A percentile compares a stretch with the other conserved stretches of the same genome.
Evolutionary conservation across 2,113 vertebrate species (phyloP).

Genomic region (Plotosus lineatus): DNA sequence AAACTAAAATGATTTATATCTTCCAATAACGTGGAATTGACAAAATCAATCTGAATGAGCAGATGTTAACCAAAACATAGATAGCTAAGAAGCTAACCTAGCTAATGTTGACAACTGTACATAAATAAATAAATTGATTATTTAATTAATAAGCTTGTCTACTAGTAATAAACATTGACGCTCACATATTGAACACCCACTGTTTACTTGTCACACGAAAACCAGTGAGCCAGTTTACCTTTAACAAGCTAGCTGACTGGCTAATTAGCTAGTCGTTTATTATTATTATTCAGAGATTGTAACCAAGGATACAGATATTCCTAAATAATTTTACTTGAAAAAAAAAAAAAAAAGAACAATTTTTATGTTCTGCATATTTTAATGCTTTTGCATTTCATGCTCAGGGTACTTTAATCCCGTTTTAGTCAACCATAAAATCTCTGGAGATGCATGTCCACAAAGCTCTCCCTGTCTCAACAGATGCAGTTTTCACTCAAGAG

Average conservation of each 20-base stretch:
- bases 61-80: neutral
- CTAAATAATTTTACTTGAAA: neutral
- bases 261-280: neutral
- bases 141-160: neutral
- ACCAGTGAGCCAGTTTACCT: neutral
- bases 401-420: constrained; percentile 1
- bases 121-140: too few species aligned
- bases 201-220: neutral
- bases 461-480: constrained; percentile 6
- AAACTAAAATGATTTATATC: neutral
- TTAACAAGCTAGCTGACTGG: neutral
- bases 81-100: neutral
- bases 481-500: constrained; percentile 54
- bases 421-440: constrained; percentile 17
- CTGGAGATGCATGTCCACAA: neutral
- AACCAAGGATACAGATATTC: neutral
- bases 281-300: neutral
- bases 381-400: neutral
- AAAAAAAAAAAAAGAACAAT: neutral
- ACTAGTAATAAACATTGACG: neutral
- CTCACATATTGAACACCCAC: neutral
- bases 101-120: neutral
- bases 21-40: neutral
- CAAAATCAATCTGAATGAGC: neutral
- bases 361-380: neutral